Base-by-base conservation (phyloP, 2,113 vertebrate species). In the Scomber scombrus region DNA sequence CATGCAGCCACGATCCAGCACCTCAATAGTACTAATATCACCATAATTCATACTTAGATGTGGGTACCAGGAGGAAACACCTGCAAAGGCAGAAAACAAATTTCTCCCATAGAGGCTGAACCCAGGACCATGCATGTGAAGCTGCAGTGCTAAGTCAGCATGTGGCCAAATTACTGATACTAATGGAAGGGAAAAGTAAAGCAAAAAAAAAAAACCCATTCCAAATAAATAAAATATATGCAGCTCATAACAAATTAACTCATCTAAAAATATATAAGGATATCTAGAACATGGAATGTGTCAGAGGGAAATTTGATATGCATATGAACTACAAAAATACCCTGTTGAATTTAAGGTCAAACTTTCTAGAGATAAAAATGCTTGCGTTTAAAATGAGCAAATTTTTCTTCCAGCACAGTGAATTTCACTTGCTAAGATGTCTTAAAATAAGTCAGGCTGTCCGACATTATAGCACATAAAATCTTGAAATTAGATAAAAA, bases 261-360 rank as follows among this genome's bases (percentile, higher is more conserved):
- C 23, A 49, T 43, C 8, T 26, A 29, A 55, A 52, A 45, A 10
- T 14, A 34, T 31, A 19, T 18, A 14, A 54, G 12, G 18, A 43
- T 49, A 56, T 69, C 2, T 18, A 31, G 14, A 73, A 51, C 47
- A 58, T 63, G 19, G 58, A 78, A 68, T 21, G 34, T 58, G 40
- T 19, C 19, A 40, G 12, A 43, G 7, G 7, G 19, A 8, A 12
- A 19, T n/a, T n/a, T n/a, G n/a, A n/a, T n/a, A n/a, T n/a, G n/a
- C n/a, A n/a, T n/a, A n/a, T n/a, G n/a, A n/a, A n/a, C n/a, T n/a
- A n/a, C n/a, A n/a, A 40, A 40, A 40, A 40, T 40, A 7, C 34
- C 9, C 5, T 34, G 31, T 34, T 7, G 5, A 34, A 34, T 34
- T 34, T 34, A 34, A 34, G 31, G 31, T 7, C 34, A 9, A 40